A percentile compares a stretch with the other conserved stretches of the same genome.
These are phyloP conservation scores for Labroides dimidiatus DNA, from an alignment of 2,797 vertebrate genomes.

Conservation along the genomic window DNA sequence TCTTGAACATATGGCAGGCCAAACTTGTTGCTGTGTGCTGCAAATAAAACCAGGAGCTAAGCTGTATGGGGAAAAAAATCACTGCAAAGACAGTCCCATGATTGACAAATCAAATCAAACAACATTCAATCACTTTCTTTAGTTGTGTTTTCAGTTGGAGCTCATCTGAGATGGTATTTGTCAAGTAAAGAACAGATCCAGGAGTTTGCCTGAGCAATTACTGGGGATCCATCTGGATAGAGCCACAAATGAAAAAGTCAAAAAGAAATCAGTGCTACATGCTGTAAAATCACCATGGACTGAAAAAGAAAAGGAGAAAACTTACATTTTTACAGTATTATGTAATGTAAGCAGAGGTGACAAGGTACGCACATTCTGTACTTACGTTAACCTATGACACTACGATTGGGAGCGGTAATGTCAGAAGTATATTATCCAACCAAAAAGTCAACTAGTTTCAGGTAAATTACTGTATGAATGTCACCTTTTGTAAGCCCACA, in stretches of 20 bases:
- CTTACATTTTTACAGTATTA: not conserved
- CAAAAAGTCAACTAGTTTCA: too few species aligned
- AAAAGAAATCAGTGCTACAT: conserved; percentile 13
- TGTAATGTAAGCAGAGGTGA: too few species aligned
- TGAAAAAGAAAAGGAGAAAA: not conserved
- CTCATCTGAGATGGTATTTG: conserved; percentile 15
- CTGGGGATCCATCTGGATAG: conserved; percentile 16
- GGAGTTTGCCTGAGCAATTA: conserved; percentile 9
- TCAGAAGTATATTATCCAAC: too few species aligned
- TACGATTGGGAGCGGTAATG: too few species aligned
- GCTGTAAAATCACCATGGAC: not conserved
- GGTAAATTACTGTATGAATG: too few species aligned
- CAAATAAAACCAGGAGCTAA: conserved; percentile 26
- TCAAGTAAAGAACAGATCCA: conserved; percentile 5
- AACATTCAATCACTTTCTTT: conserved; percentile 27
- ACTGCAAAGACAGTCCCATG: not conserved
- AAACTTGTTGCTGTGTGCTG: conserved; percentile 43
- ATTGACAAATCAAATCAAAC: conserved; percentile 12
- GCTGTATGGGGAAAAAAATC: conserved; percentile 20
- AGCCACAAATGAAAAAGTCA: conserved; percentile 9
- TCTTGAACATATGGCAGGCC: conserved; percentile 47
- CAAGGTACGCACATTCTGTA: too few species aligned
- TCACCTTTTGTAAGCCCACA: too few species aligned
- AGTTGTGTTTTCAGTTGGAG: conserved; percentile 21
- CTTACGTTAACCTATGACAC: too few species aligned